These are phyloP conservation scores for Wasmannia auropunctata DNA, from an alignment of 1,140 invertebrate genomes.

Conservation along the genomic window DNA sequence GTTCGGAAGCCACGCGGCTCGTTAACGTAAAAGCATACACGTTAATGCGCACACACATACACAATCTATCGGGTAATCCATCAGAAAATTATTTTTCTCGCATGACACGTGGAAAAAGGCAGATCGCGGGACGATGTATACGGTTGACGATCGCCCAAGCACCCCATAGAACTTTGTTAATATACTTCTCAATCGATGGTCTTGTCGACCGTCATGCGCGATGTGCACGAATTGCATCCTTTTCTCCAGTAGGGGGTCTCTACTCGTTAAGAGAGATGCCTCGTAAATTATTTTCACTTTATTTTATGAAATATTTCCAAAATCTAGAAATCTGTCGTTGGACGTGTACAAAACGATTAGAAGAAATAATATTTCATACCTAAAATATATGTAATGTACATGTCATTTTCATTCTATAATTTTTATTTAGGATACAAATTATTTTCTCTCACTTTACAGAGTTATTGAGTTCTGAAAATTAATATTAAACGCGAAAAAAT, in stretches of 20 bases:
- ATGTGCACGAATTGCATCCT: neutral
- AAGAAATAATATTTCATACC: neutral
- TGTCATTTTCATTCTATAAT: neutral
- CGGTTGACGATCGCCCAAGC: neutral
- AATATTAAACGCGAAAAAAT: neutral
- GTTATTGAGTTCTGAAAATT: neutral
- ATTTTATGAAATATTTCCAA: neutral
- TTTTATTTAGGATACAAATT: neutral
- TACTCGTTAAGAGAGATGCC: neutral
- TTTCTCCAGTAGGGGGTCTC: neutral
- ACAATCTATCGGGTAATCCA: neutral
- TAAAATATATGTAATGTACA: neutral
- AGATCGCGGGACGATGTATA: constrained; percentile 1
- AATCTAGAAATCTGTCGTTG: neutral
- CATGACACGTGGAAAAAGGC: neutral
- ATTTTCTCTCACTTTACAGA: neutral
- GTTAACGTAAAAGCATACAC: constrained; percentile 31
- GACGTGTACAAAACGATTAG: neutral
- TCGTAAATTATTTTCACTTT: neutral
- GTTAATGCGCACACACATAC: neutral
- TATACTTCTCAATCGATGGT: constrained; percentile 18
- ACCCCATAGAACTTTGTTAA: neutral
- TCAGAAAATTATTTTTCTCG: constrained; percentile 22
- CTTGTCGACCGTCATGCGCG: neutral
- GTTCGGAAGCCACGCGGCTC: constrained; percentile 21